Base-by-base conservation (phyloP, 53 echinoderm and acorn worm genomes). In the Luidia sarsii region DNA sequence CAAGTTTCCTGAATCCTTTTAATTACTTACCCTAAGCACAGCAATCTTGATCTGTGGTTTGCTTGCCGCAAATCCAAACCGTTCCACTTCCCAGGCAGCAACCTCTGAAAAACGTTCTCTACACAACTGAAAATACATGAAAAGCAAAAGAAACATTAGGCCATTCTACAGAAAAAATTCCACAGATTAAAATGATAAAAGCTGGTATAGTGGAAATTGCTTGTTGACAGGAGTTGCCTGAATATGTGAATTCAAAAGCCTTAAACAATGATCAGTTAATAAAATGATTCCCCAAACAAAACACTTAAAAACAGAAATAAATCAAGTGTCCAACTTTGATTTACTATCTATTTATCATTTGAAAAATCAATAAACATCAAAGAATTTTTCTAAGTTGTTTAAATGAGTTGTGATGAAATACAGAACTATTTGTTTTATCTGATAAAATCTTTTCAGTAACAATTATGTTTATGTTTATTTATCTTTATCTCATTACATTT, bases 11-110 rank as follows among this genome's bases (percentile, higher is more conserved):
- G n/a, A n/a, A n/a, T n/a, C n/a, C n/a, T n/a, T n/a, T n/a, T n/a
- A 8, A 25, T 21, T 61, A 31, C 71, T 89, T 64, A 95, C 95
- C 84, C 91, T 93, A 28, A 96, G 67, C 6, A 93, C 60, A 46
- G 84, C 82, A 3, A 93, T 75, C 65, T 96, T 96, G 50, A 93
- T 93, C 38, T 96, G 92, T 49, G 75, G 28, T 52, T 91, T 90
- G 48, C 93, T 90, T 27, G 88, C 74, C 15, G 71, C 70, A 67
- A 81, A 96, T 28, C 96, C 96, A 33, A 90, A 68, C n/a, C 87
- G 71, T 25, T 96, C 88, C 1, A 96, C 79, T 39, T 96, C 96
- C 96, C 96, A 96, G 0, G 90, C 92, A 25, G 79, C 88, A 37
- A 96, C 81, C 24, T 85, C 86, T 11, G 88, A 90, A 56, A 88